These are phyloP conservation scores for Spea bombifrons DNA, from an alignment of 2,113 vertebrate genomes.

Conservation along the genomic window DNA sequence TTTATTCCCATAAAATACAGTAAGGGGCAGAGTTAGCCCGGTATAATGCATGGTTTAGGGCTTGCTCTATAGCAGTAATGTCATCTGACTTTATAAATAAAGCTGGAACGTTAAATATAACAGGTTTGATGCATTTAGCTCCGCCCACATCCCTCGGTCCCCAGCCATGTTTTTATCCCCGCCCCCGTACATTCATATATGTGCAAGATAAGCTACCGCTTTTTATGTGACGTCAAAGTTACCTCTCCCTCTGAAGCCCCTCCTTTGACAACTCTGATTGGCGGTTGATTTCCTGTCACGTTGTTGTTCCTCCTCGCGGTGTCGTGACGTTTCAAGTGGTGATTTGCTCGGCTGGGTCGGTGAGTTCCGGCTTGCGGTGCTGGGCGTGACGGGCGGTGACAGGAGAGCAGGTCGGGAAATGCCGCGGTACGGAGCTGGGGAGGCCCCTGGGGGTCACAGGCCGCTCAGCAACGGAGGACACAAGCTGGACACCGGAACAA, in stretches of 20 bases:
- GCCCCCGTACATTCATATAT: too few relatives aligned
- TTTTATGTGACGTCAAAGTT: not conserved
- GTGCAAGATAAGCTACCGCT: too few relatives aligned
- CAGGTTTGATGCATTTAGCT: too few relatives aligned
- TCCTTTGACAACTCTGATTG: not conserved
- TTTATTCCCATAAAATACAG: too few relatives aligned
- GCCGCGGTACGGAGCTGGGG: constrained; percentile 26
- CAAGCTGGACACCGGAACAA: not conserved
- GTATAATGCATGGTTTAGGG: too few relatives aligned
- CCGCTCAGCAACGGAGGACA: not conserved
- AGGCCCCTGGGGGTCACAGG: constrained; percentile 13
- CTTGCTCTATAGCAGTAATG: too few relatives aligned
- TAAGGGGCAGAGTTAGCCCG: too few relatives aligned
- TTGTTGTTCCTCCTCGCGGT: not conserved
- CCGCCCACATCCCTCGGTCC: too few relatives aligned
- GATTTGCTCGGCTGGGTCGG: not conserved
- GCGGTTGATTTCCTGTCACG: not conserved
- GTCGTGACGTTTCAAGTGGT: not conserved
- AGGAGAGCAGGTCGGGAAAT: constrained; percentile 19
- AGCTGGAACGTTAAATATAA: too few relatives aligned
- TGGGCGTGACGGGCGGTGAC: constrained; percentile 2
- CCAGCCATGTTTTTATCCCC: too few relatives aligned
- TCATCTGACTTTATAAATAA: too few relatives aligned
- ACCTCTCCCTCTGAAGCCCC: constrained; percentile 30
- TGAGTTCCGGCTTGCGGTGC: constrained; percentile 19